Evolutionary conservation across 2,797 vertebrate species (phyloP).

Genomic region (Coranthus polyacanthus): DNA sequence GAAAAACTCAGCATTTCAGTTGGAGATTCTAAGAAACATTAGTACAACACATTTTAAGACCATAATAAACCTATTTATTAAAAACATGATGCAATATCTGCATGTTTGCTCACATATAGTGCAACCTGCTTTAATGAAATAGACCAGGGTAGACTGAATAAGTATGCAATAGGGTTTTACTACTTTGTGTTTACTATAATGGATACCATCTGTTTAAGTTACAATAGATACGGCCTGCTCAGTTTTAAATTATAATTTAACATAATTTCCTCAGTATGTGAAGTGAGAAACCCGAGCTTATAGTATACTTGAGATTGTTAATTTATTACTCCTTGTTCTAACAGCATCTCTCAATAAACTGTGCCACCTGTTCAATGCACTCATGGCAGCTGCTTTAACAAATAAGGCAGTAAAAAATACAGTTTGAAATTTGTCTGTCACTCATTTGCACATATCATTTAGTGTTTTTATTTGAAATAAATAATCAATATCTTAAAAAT

Average conservation of each 20-base stretch:
- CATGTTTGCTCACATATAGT: background rate
- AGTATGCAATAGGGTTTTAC: background rate
- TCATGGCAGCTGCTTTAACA: conserved; percentile 6
- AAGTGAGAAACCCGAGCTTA: background rate
- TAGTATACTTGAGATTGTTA: conserved; percentile 6
- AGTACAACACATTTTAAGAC: background rate
- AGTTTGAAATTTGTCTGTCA: background rate
- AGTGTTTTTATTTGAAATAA: background rate
- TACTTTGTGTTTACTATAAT: background rate
- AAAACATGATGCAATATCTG: background rate
- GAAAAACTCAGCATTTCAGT: conserved; percentile 50
- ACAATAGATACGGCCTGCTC: background rate
- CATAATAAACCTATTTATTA: too few relatives aligned
- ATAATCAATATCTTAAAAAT: background rate
- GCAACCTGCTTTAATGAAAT: background rate
- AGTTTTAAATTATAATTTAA: background rate
- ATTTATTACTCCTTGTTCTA: conserved; percentile 5
- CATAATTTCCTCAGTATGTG: background rate
- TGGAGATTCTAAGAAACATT: conserved; percentile 24
- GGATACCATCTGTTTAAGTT: background rate
- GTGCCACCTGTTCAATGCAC: conserved; percentile 6
- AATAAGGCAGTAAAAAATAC: conserved; percentile 6
- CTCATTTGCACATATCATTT: conserved; percentile 2
- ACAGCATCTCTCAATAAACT: conserved; percentile 15
- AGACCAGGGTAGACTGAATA: background rate